These are phyloP conservation scores for Oithona nana DNA, from an alignment of 2,888 invertebrate genomes.

Conservation along the genomic window DNA sequence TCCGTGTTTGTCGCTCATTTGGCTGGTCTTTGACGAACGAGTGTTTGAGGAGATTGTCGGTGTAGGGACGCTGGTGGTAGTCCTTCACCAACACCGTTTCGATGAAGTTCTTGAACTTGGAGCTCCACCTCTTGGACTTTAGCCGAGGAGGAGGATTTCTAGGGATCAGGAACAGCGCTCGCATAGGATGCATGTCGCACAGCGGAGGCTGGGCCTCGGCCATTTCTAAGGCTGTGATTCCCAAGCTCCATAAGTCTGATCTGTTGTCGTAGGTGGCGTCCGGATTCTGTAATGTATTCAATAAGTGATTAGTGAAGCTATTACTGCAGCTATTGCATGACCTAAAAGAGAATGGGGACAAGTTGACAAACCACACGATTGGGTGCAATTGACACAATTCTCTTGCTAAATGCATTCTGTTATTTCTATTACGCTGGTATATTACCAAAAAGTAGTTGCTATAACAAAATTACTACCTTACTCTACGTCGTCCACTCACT, in stretches of 20 bases:
- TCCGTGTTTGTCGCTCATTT: conserved; percentile 88
- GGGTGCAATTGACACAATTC: too few relatives aligned
- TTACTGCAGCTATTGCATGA: too few relatives aligned
- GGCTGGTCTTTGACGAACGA: conserved; percentile 97
- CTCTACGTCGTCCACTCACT: too few relatives aligned
- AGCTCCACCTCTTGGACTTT: conserved; percentile 84
- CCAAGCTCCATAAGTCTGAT: conserved; percentile 39
- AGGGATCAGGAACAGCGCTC: conserved; percentile 93
- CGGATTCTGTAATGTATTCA: too few relatives aligned
- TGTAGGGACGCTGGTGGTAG: conserved; percentile 94
- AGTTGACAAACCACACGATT: too few relatives aligned
- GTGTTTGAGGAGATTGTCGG: conserved; percentile 91
- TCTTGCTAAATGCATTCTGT: too few relatives aligned
- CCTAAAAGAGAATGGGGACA: too few relatives aligned
- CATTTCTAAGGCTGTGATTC: conserved; percentile 98
- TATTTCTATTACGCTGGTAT: too few relatives aligned
- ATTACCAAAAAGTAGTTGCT: too few relatives aligned
- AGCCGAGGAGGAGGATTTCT: conserved; percentile 92
- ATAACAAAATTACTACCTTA: too few relatives aligned
- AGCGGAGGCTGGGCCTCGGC: conserved; percentile 97
- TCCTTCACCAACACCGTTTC: conserved; percentile 97
- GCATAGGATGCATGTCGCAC: conserved; percentile 98
- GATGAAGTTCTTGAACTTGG: conserved; percentile 93
- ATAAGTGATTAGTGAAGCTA: too few relatives aligned
- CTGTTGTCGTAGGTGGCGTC: conserved; percentile 98